A percentile compares a stretch with the other conserved stretches of the same genome.
Evolutionary conservation across 2,797 vertebrate genomes (phyloP).

Genomic region (Vultur gryphus): DNA sequence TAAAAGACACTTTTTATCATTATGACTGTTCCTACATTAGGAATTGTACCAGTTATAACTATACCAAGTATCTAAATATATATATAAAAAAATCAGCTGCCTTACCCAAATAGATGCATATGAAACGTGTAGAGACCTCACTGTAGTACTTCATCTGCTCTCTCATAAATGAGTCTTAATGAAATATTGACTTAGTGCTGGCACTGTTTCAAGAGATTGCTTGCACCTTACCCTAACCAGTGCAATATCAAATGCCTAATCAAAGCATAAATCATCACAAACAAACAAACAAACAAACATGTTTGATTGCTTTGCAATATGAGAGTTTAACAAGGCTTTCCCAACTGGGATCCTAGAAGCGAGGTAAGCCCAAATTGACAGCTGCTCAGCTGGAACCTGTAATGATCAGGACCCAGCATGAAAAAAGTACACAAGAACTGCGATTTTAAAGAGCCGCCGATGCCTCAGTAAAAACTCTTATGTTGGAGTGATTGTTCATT

Average conservation of each 20-base stretch:
- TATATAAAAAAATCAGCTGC: neutral
- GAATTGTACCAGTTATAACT: neutral
- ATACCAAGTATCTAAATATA: neutral
- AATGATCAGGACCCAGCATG: neutral
- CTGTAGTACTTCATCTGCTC: neutral
- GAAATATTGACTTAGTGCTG: slow-evolving; percentile 55
- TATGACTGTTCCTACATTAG: neutral
- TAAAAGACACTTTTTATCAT: neutral
- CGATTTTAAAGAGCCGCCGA: neutral
- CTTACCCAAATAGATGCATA: neutral
- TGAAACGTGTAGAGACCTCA: neutral
- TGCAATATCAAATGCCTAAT: slow-evolving; percentile 36
- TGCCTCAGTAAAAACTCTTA: neutral
- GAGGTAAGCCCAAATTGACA: neutral
- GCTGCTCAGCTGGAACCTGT: slow-evolving; percentile 13
- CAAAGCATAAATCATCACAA: slow-evolving; percentile 42
- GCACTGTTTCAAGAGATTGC: slow-evolving; percentile 39
- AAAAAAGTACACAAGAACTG: neutral
- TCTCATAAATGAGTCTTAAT: slow-evolving; percentile 38
- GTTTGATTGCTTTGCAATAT: neutral
- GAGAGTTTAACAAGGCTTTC: slow-evolving; percentile 7
- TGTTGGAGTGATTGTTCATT: neutral
- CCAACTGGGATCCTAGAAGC: neutral
- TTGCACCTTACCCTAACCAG: slow-evolving; percentile 35
- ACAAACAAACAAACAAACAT: slow-evolving; percentile 35